A percentile compares a stretch with the other conserved stretches of the same genome.
phyloP scores from a whole-genome alignment of 2,113 vertebrate species.

The Neolamprologus kungweensis region DNA sequence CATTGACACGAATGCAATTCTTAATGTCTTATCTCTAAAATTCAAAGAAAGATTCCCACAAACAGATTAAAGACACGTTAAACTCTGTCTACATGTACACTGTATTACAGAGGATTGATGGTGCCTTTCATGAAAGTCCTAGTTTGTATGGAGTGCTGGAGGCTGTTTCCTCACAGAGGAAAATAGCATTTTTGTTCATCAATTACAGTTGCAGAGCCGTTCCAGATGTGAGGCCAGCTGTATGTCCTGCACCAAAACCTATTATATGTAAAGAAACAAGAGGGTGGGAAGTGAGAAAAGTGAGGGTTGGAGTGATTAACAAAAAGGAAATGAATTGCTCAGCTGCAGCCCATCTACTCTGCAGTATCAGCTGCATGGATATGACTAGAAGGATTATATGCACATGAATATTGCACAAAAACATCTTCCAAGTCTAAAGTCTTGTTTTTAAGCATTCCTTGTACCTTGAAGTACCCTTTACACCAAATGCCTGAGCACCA shows the following conservation, averaged over 20 bases:
- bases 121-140: not conserved
- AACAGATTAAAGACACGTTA: not conserved
- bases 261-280: not conserved
- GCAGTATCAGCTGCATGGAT: not conserved
- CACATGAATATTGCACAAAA: not conserved
- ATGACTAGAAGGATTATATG: not conserved
- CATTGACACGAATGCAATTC: not conserved
- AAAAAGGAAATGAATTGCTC: not conserved
- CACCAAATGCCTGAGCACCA: not conserved
- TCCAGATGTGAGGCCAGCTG: not conserved
- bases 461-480: accelerated
- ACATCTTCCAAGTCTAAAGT: not conserved
- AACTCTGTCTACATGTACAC: not conserved
- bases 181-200: not conserved
- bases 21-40: not conserved
- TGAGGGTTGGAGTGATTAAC: not conserved
- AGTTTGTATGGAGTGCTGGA: not conserved
- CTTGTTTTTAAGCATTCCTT: not conserved
- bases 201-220: not conserved
- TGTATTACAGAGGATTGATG: not conserved
- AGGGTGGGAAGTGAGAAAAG: not conserved
- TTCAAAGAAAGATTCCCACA: accelerated
- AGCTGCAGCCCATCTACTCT: not conserved
- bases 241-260: not conserved
- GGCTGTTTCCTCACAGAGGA: not conserved